Evolutionary conservation across 2,113 vertebrate species (phyloP).

Genomic region (Serilophus lunatus): DNA sequence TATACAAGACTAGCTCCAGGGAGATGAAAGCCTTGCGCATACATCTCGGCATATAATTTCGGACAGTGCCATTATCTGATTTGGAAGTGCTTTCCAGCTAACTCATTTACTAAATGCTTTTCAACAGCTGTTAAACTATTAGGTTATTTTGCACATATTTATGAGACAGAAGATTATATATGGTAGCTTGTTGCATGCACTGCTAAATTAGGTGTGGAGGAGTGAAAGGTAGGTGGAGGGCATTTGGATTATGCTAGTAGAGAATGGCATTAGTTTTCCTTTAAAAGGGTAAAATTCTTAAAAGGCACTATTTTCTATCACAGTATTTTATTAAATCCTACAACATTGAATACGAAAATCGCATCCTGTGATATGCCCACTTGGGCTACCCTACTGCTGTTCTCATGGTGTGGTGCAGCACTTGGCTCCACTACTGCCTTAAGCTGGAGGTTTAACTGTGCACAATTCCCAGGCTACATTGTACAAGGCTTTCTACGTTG

Average conservation of each 20-base stretch:
- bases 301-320: neutral
- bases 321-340: neutral
- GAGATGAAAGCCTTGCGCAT: neutral
- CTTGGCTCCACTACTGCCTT: neutral
- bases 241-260: neutral
- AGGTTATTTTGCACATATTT: neutral
- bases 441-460: neutral
- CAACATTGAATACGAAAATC: neutral
- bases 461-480: neutral
- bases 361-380: neutral
- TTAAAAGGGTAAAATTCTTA: neutral
- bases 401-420: accelerated
- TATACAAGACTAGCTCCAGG: neutral
- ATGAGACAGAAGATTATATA: neutral
- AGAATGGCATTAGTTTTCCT: neutral
- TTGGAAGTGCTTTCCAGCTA: neutral
- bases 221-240: neutral
- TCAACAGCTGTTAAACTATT: slow-evolving; percentile 33
- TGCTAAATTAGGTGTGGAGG: neutral
- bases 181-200: neutral
- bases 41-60: neutral
- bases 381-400: neutral
- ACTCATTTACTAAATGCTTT: slow-evolving; percentile 48
- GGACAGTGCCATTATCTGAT: neutral
- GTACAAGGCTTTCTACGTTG: neutral